Evolutionary conservation across 2,797 vertebrate genomes (phyloP).

Genomic region (Melanotaenia nigrans): DNA sequence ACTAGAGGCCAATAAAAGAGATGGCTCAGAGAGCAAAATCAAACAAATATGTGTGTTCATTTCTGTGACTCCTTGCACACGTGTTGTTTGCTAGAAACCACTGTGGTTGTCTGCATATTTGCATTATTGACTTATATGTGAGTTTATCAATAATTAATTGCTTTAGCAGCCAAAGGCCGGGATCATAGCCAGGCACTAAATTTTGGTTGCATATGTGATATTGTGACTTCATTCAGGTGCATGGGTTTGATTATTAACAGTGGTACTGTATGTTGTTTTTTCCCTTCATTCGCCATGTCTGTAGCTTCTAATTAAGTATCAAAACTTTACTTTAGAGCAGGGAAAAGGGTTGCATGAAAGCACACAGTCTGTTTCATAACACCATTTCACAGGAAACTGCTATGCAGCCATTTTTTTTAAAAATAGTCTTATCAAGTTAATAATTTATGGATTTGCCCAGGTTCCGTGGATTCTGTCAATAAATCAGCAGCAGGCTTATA

Average conservation of each 20-base stretch:
- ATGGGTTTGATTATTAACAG: background rate
- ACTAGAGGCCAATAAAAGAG: conserved; percentile 34
- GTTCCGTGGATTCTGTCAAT: conserved; percentile 38
- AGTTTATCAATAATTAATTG: conserved; percentile 72
- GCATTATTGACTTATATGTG: conserved; percentile 68
- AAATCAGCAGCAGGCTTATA: conserved; percentile 29
- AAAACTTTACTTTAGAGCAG: background rate
- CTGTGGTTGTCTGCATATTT: conserved; percentile 59
- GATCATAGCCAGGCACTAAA: conserved; percentile 30
- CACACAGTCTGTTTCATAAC: background rate
- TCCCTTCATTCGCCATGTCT: background rate
- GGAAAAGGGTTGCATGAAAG: background rate
- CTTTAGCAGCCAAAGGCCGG: conserved; percentile 49
- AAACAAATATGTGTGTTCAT: conserved; percentile 28
- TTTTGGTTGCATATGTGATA: conserved; percentile 13
- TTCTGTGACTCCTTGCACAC: conserved; percentile 28
- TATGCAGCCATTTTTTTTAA: background rate
- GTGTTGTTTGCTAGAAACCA: conserved; percentile 48
- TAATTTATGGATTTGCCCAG: conserved; percentile 34
- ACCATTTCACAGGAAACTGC: background rate
- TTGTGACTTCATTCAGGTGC: background rate
- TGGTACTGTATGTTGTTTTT: background rate
- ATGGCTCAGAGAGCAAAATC: conserved; percentile 36
- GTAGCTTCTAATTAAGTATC: background rate
- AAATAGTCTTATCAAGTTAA: conserved; percentile 18